Base-by-base conservation (phyloP, 2,888 invertebrate genomes). In the Zootermopsis nevadensis region DNA sequence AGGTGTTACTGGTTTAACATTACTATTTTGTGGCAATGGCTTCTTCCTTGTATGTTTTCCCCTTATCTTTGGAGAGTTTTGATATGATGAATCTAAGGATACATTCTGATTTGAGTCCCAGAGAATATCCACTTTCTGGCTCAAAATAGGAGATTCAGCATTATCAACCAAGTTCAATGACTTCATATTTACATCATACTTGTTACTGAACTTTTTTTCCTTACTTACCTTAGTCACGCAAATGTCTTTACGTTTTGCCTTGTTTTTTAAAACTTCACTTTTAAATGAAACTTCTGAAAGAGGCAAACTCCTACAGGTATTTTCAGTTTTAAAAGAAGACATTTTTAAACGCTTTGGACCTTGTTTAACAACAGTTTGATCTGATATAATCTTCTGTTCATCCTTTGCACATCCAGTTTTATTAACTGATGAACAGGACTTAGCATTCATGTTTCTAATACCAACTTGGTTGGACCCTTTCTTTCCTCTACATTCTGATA, bases 271-370 rank as follows among this genome's bases (percentile, higher is more conserved):
- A 31, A 4, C 69, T 33, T 69, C 69, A 33, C 19, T 30, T 69
- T 69, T 69, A 69, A 22, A 69, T 8, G 74, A n/a, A 74, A 38
- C 42, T 12, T 74, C 38, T 31, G 74, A 38, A 35, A 74, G n/a
- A 60, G 42, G n/a, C 15, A 22, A 33, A 33, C 12, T 66, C 27
- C 12, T 7, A 27, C 10, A 66, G 12, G 42, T 22, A 24, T 74
- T 24, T n/a, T 74, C 74, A 38, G 1, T 12, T 74, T 74, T 74
- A n/a, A 74, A 38, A 38, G 74, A 10, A 38, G 74, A 74, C 6
- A 74, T 74, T 74, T 74, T 74, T 38, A 74, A 74, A 22, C 74
- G 74, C 15, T 74, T 74, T 74, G 74, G 74, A 74, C 74, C 74
- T 8, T 74, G 74, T 74, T 27, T 74, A 22, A 74, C 74, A n/a